Evolutionary conservation across 1,140 invertebrate species (phyloP).

Genomic region (Branchinecta lindahli): DNA sequence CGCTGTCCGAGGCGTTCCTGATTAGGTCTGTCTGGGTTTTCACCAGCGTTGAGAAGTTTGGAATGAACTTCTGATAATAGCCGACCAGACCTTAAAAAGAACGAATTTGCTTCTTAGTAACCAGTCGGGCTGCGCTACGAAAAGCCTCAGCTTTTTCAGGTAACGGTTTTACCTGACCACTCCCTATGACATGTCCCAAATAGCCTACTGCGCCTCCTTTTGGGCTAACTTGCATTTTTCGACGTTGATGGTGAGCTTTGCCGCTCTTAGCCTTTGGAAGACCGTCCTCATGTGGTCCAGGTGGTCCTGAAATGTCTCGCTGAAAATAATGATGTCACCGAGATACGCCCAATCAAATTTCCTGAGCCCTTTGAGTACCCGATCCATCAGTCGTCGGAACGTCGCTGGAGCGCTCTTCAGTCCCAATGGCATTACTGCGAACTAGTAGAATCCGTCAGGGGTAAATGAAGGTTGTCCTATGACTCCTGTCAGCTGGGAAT

Average conservation of each 20-base stretch:
- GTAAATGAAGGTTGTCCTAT: too few relatives aligned
- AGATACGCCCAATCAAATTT: background rate
- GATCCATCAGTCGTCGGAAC: background rate
- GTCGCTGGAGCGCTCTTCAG: background rate
- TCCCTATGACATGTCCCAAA: background rate
- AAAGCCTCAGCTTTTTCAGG: too few relatives aligned
- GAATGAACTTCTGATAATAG: background rate
- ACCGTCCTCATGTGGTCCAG: background rate
- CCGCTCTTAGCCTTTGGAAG: background rate
- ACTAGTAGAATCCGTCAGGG: background rate
- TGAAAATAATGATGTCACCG: background rate
- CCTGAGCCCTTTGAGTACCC: background rate
- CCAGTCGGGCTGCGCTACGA: too few relatives aligned
- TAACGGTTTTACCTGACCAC: background rate
- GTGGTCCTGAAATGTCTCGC: background rate
- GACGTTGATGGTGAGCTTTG: background rate
- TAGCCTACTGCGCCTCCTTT: too few relatives aligned
- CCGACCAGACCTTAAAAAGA: background rate
- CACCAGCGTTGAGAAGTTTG: background rate
- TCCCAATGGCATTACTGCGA: background rate
- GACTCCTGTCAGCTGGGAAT: background rate
- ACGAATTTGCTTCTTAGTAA: background rate
- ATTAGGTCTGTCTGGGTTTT: background rate
- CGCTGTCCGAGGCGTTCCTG: too few relatives aligned
- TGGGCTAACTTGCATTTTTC: too few relatives aligned